phyloP scores from a whole-genome alignment of 2,888 invertebrate genomes.

The Hemistola chrysoprasaria region DNA sequence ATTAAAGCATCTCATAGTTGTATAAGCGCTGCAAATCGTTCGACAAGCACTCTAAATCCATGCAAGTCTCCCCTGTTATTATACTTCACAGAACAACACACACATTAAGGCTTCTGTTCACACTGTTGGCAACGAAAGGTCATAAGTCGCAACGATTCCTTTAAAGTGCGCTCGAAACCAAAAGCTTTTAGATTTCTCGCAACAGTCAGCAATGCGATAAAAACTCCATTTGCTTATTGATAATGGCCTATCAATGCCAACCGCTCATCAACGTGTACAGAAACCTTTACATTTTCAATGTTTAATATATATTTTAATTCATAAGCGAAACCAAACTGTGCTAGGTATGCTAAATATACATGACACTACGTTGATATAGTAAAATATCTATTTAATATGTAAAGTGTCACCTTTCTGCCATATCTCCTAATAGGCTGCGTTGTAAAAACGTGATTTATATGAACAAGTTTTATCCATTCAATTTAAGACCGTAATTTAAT shows the following conservation, averaged over 20 bases:
- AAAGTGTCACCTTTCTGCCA: slow-evolving; percentile 72
- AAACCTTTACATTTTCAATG: slow-evolving; percentile 23
- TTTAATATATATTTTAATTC: slow-evolving; percentile 20
- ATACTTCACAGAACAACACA: too few relatives aligned
- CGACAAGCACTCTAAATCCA: slow-evolving; percentile 4
- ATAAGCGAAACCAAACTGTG: slow-evolving; percentile 34
- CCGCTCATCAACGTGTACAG: too few relatives aligned
- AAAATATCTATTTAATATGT: slow-evolving; percentile 35
- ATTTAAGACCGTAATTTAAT: slow-evolving; percentile 11
- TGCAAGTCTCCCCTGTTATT: slow-evolving; percentile 16
- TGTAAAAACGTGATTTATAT: slow-evolving; percentile 57
- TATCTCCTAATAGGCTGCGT: slow-evolving; percentile 79
- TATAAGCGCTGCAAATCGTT: too few relatives aligned
- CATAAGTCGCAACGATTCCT: too few relatives aligned
- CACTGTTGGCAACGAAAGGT: too few relatives aligned
- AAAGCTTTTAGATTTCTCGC: too few relatives aligned
- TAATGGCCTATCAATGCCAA: too few relatives aligned
- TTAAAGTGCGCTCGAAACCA: too few relatives aligned
- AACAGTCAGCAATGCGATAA: too few relatives aligned
- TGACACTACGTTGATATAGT: slow-evolving; percentile 36
- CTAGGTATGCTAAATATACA: slow-evolving; percentile 33
- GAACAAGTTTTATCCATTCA: slow-evolving; percentile 26
- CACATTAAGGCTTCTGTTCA: too few relatives aligned
- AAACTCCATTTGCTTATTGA: too few relatives aligned
- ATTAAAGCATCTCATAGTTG: too few relatives aligned